Percentiles rank a stretch among this genome's conserved stretches.
Conservation (phyloP, 2,888 invertebrate genomes). For the Torymus aiolomorphi region DNA sequence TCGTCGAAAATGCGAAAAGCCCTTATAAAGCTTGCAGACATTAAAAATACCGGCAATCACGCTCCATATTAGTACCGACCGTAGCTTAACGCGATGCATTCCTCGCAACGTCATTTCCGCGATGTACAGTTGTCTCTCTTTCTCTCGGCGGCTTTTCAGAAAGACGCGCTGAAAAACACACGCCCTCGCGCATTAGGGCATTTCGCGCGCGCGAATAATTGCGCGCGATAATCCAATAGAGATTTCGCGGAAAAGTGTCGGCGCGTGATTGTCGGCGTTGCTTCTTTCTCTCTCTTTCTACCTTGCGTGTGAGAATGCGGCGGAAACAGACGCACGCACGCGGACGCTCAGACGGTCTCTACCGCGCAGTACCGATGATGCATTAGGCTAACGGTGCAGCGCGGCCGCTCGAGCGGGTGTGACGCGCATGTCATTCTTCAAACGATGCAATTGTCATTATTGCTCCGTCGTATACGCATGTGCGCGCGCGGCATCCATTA, state of each 20-base stretch:
- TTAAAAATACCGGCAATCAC: no score
- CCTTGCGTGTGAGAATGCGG: constrained; percentile 31
- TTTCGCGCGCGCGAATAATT: constrained; percentile 23
- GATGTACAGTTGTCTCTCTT: no score
- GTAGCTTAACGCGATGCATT: no score
- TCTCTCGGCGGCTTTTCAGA: no score
- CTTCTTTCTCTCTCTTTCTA: not conserved
- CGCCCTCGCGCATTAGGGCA: constrained; percentile 9
- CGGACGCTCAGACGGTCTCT: not conserved
- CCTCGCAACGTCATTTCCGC: no score
- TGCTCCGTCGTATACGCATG: constrained; percentile 5
- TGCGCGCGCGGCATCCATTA: constrained; percentile 22
- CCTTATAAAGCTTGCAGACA: no score
- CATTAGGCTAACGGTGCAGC: constrained; percentile 62
- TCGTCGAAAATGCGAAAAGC: no score
- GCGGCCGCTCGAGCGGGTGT: constrained; percentile 49
- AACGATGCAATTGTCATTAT: constrained; percentile 62
- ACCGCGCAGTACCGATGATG: constrained; percentile 55
- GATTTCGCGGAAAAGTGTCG: constrained; percentile 31
- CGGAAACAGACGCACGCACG: not conserved
- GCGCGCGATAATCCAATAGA: constrained; percentile 4
- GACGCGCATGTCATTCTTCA: constrained; percentile 59
- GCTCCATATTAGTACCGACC: no score
- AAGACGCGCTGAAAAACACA: not conserved
- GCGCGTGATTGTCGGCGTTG: not conserved